phyloP scores from a whole-genome alignment of 2,797 vertebrate genomes.

The Tokudaia tokunoshimensis region DNA sequence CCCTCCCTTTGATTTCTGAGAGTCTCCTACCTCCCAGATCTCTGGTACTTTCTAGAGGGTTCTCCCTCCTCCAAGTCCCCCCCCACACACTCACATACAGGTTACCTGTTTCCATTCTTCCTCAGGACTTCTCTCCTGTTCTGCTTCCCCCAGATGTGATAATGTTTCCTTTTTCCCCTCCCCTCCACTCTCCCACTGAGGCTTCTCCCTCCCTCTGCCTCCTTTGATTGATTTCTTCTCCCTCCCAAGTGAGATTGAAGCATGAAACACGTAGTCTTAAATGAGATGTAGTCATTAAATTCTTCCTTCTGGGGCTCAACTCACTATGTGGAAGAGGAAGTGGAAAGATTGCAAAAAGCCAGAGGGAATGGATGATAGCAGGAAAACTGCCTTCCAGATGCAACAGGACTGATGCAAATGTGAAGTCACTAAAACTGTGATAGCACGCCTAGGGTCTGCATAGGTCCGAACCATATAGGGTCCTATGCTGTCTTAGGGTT shows the following conservation, averaged over 20 bases:
- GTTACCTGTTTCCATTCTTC: not conserved
- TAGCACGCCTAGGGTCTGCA: not conserved
- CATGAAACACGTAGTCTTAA: not conserved
- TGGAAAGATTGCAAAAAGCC: not conserved
- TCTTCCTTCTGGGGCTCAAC: not conserved
- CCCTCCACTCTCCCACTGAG: not conserved
- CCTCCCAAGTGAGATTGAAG: not conserved
- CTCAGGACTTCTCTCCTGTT: not conserved
- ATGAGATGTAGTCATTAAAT: not conserved
- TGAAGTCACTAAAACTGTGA: not conserved
- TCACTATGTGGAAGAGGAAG: not conserved
- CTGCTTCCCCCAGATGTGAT: fast-evolving
- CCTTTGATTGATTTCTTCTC: not conserved
- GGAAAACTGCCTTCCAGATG: not conserved
- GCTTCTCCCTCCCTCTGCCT: not conserved
- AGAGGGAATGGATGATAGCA: not conserved
- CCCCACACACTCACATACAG: not conserved
- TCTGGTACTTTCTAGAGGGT: not conserved
- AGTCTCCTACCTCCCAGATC: not conserved
- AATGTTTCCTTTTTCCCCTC: not conserved
- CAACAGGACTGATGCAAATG: not conserved
- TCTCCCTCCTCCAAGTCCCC: fast-evolving
- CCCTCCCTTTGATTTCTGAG: not conserved
- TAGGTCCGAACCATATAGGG: not conserved
- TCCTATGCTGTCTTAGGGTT: not conserved